Evolutionary conservation across 2,113 vertebrate species (phyloP), one percentile per base, ranked within the genome.

Genomic region (Tupaia chinensis): DNA sequence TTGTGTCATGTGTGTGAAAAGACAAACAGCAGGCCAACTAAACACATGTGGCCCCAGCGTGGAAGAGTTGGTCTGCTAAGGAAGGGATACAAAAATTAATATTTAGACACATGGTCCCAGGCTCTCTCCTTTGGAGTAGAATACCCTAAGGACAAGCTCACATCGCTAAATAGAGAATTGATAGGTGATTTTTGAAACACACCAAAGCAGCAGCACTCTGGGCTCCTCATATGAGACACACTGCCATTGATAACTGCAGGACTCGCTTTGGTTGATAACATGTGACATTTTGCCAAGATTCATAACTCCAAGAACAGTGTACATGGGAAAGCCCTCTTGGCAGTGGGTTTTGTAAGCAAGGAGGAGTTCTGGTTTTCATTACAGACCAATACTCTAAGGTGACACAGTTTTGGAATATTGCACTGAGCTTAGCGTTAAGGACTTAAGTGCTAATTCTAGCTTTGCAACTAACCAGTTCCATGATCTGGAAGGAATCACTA

Each of bases 321-420:
- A 81, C 10, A 66, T 60, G 66, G 74, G 34, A 92, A 95, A 88
- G 73, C 44, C n/a, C 87, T 78, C 66, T 77, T 96, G 80, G 95
- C 90, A 95, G 80, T 83, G 82, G 73, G 85, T 96, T 79, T 93
- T 94, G 32, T 68, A 83, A 95, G 79, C 87, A 92, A 94, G 23
- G 58, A 83, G 23, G 11, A 79, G 34, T 77, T 81, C 93, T 97
- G 97, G 76, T 95, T 96, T 96, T 93, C 82, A 97, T 97, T 97
- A 97, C 7, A 95, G 79, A 87, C 34, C 76, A 87, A 77, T 77
- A 77, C 86, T 61, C 61, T 15, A 81, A 95, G 94, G 89, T 91
- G 94, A 76, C 79, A 95, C 17, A 72, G 58, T 91, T 68, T 10
- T 86, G 83, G 60, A 91, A 89, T 85, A 89, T 14, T 69, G 74